These are phyloP conservation scores for Wiebesia pumilae DNA, from an alignment of 1,140 invertebrate species.

Conservation along the genomic window DNA sequence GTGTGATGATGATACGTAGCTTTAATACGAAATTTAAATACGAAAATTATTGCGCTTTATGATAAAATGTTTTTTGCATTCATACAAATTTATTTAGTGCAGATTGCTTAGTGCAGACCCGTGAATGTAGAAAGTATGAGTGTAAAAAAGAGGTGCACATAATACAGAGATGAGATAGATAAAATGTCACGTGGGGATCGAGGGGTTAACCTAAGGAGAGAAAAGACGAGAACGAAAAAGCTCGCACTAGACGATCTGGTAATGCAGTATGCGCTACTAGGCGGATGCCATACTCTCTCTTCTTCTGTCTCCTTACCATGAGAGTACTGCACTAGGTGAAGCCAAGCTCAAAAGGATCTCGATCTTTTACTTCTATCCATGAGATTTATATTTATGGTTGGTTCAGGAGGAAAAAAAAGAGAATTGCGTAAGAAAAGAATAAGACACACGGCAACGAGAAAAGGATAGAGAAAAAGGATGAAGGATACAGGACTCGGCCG, in stretches of 20 bases:
- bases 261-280: conserved; percentile 26
- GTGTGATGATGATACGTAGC: not conserved
- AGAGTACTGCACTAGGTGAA: conserved; percentile 30
- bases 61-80: conserved; percentile 45
- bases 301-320: not conserved
- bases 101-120: not conserved
- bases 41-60: not conserved
- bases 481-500: not conserved
- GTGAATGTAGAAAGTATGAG: conserved; percentile 38
- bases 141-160: conserved; percentile 16
- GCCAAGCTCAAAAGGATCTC: conserved; percentile 45
- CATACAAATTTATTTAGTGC: conserved; percentile 42
- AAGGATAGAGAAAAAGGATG: not conserved
- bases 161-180: conserved; percentile 50
- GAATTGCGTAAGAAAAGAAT: not conserved
- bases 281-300: conserved; percentile 14
- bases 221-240: conserved; percentile 23
- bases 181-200: conserved; percentile 54
- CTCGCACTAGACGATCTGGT: conserved; percentile 38
- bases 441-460: not conserved
- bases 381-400: conserved; percentile 56
- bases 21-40: not conserved
- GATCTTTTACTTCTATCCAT: conserved; percentile 52
- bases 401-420: conserved; percentile 50
- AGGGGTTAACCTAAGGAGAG: conserved; percentile 10